Percentiles rank a stretch among this genome's conserved stretches.
phyloP scores from a whole-genome alignment of 23 tunicate species.

The Diplosoma virens region DNA sequence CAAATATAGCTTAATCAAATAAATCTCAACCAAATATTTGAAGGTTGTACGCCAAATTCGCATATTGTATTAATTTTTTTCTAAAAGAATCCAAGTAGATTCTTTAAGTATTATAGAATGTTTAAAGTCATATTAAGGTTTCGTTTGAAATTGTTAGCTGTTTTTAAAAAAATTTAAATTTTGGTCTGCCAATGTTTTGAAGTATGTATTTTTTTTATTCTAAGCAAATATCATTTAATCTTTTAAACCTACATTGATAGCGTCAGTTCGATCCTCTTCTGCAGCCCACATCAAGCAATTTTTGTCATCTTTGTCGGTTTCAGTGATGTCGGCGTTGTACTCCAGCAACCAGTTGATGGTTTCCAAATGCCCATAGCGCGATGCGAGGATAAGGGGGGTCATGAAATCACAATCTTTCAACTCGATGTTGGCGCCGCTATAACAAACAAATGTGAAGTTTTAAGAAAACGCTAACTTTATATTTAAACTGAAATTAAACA shows the following conservation, averaged over 20 bases:
- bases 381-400: slow-evolving; percentile 79
- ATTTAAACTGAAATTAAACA: no score
- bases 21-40: background rate
- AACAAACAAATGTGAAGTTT: no score
- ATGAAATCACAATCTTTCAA: slow-evolving; percentile 80
- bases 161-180: no score
- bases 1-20: background rate
- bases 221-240: background rate
- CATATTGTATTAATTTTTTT: no score
- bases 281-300: slow-evolving; percentile 92
- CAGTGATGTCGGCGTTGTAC: slow-evolving; percentile 78
- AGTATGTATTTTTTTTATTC: background rate
- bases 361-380: slow-evolving; percentile 79
- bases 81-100: no score
- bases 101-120: no score
- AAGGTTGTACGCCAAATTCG: no score
- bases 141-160: no score
- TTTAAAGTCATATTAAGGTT: no score
- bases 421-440: slow-evolving; percentile 80
- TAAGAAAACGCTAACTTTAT: no score
- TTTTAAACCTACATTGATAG: slow-evolving; percentile 48
- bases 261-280: slow-evolving; percentile 87
- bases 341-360: slow-evolving; percentile 64
- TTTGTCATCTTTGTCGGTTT: slow-evolving; percentile 92
- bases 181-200: no score